Evolutionary conservation across 2,113 vertebrate genomes (phyloP).

Genomic region (cattle (Bos taurus)): ARS-UCD2.0 NC_037332.1:104696501-104697000

Average conservation of each 20-base stretch:
- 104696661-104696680: not conserved
- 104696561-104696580: not conserved
- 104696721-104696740: not conserved
- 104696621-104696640: not conserved
- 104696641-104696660: not conserved
- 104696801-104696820: not conserved
- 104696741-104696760: not conserved
- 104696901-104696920: not conserved
- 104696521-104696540: not conserved
- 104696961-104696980: not conserved
- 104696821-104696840: not conserved
- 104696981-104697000: not conserved
- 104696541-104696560: not conserved
- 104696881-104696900: not conserved
- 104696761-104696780: not conserved
- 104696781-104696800: not conserved
- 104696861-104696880: not conserved
- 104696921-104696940: not conserved
- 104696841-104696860: not conserved
- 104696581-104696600: not conserved
- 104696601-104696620: not conserved
- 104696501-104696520: not conserved
- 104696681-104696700: not conserved
- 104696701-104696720: not conserved
- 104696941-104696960: not conserved